Base-by-base conservation (phyloP, 2,797 vertebrate genomes). In the Labroides dimidiatus region DNA sequence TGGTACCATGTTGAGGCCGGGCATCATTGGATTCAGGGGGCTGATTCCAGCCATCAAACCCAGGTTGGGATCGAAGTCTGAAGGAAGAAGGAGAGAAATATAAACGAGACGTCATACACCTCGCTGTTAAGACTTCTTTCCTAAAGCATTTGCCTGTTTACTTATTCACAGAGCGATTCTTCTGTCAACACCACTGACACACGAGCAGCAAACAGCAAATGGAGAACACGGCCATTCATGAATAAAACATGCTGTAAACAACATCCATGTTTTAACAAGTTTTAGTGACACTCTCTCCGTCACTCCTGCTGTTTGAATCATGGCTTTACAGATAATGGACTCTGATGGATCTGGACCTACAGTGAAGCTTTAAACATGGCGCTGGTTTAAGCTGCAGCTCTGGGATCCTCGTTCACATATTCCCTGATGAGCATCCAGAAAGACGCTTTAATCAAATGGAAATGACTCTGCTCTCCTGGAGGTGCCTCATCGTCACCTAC, bases 11-110 rank as follows among this genome's bases (percentile, higher is more conserved):
- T 96, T 92, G 64, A 99, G 87, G 65, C 96, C 95, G 0, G 96
- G 94, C 94, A 99, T 97, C 95, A 98, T 91, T 39, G 96, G 96
- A 75, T 96, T 98, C 87, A 97, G 94, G 0, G 97, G 96, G 50
- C 95, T 93, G 65, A 98, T 97, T 74, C 96, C 96, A 33, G 96
- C 93, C 96, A 99, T 97, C 94, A 99, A 95, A 30, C 96, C 93
- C 16, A 98, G 95, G 76, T 93, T 93, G 49, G 96, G 96, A 86
- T 99, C 97, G 58, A 97, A 98, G 81, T 98, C 97, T 98, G 84
- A 47, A 87, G 84, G 48, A 87, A 24, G 57, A 19, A 42, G 36
- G 53, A 64, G 20, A 72, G 41, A 72, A 72, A 77, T n/a, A 60
- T 12, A 12, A 51, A 64, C 81, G 51, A 75, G 56, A 62, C 56